phyloP scores from a whole-genome alignment of 1,140 invertebrate species.

The Drosophila willistoni region DNA sequence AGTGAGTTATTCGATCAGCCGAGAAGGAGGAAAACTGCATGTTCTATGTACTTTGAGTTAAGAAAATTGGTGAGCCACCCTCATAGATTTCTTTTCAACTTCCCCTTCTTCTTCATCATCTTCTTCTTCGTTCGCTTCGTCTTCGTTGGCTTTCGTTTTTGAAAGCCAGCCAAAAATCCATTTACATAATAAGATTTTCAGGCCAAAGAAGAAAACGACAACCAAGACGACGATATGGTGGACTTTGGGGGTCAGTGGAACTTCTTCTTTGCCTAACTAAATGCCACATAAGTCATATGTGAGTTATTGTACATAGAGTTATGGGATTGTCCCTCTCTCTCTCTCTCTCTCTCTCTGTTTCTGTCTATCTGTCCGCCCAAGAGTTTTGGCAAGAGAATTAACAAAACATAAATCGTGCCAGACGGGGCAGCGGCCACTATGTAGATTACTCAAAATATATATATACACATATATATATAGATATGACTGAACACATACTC shows the following conservation, averaged over 20 bases:
- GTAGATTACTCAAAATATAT: conserved; percentile 8
- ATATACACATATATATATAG: not conserved
- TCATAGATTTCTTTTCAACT: conserved; percentile 3
- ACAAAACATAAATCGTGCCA: conserved; percentile 61
- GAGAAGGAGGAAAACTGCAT: conserved; percentile 10
- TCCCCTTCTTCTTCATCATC: not conserved
- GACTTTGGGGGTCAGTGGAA: conserved; percentile 33
- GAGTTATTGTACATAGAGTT: conserved; percentile 22
- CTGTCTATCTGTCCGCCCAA: not conserved
- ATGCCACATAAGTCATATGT: conserved; percentile 58
- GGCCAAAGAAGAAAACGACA: conserved; percentile 30
- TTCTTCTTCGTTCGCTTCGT: too few species aligned
- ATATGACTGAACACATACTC: not conserved
- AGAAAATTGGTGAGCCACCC: conserved; percentile 8
- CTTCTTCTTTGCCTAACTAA: conserved; percentile 33
- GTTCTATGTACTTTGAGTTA: conserved; percentile 6
- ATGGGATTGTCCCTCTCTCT: conserved; percentile 31
- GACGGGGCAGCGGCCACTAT: conserved; percentile 14
- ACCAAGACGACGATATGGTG: not conserved
- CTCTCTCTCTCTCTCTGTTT: not conserved
- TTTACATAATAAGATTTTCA: conserved; percentile 58
- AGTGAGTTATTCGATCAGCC: conserved; percentile 25
- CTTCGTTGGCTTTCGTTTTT: conserved; percentile 35
- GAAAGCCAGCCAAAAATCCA: conserved; percentile 62
- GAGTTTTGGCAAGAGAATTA: conserved; percentile 57